Base-by-base conservation (phyloP, 2,888 invertebrate genomes). In the Parelbella ahira region DNA sequence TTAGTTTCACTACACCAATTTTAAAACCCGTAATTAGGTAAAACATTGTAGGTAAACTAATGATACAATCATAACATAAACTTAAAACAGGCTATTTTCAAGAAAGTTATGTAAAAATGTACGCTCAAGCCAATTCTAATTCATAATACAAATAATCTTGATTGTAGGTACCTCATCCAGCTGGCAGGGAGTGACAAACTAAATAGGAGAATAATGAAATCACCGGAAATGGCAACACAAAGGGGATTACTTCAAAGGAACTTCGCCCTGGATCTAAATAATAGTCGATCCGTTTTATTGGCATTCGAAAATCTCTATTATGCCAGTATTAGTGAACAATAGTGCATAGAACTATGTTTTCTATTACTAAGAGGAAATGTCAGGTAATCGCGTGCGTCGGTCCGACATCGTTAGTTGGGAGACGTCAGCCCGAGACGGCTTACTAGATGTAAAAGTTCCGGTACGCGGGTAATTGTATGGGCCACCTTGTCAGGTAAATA, bases 261-360 rank as follows among this genome's bases (percentile, higher is more conserved):
- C n/a, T n/a, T n/a, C n/a, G n/a, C n/a, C 24, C 18, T 5, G 23
- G 32, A 33, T 41, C 41, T 41, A 41, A 39, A 39, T 41, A 41
- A 41, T 41, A 33, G 41, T 8, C 33, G 41, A 41, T 41, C 33
- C 33, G 20, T 41, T 33, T 41, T 41, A 41, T 41, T 41, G 41
- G 41, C 39, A 33, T 33, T 33, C 25, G 19, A 33, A 41, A 28
- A 15, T 41, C 41, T 41, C 41, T 41, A 41, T 41, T 41, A 41
- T 13, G 27, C n/a, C 25, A 21, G 21, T 20, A 41, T 41, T 33
- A 41, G 18, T 4, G n/a, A 2, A 12, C 3, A 1, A 1, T 6
- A 8, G 4, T 2, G n/a, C 2, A 15, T 6, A 12, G 27, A 5
- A 33, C 25, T 41, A 6, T 33, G n/a, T 7, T 1, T 3, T 27